Evolutionary conservation across 2,888 invertebrate species (phyloP).

Genomic region (Miltochrista miniata): DNA sequence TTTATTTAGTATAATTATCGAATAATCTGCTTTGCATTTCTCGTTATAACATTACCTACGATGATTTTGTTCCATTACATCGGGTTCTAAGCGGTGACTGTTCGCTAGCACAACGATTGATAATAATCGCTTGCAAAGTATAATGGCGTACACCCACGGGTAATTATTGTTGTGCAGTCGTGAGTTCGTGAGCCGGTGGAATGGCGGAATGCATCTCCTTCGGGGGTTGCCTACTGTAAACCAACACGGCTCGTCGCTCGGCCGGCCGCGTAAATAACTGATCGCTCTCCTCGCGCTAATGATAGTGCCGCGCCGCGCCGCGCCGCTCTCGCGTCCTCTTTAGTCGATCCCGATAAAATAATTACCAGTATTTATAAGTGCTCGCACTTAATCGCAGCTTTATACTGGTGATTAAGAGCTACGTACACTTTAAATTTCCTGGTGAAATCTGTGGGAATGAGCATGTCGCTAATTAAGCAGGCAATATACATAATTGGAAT

Average conservation of each 20-base stretch:
- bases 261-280: constrained; percentile 76
- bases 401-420: constrained; percentile 61
- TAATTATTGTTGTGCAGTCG: constrained; percentile 84
- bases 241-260: constrained; percentile 68
- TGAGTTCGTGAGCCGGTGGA: constrained; percentile 81
- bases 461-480: constrained; percentile 60
- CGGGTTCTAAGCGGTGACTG: constrained; percentile 80
- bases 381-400: constrained; percentile 68
- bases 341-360: constrained; percentile 77
- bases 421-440: constrained; percentile 58
- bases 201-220: constrained; percentile 83
- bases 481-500: constrained; percentile 47
- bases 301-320: constrained; percentile 72
- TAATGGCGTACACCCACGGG: constrained; percentile 84
- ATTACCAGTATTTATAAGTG: constrained; percentile 78
- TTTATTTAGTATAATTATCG: constrained; percentile 81
- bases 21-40: constrained; percentile 83
- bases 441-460: constrained; percentile 64
- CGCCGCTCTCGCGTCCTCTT: constrained; percentile 65
- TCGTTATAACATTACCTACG: constrained; percentile 80
- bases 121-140: constrained; percentile 83
- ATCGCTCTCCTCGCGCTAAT: constrained; percentile 80
- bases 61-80: constrained; percentile 81
- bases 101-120: constrained; percentile 79
- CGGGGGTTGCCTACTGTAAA: constrained; percentile 81